Percentiles rank a stretch among this genome's conserved stretches.
phyloP scores from a whole-genome alignment of 2,113 vertebrate genomes.

The Myotis brandtii region DNA sequence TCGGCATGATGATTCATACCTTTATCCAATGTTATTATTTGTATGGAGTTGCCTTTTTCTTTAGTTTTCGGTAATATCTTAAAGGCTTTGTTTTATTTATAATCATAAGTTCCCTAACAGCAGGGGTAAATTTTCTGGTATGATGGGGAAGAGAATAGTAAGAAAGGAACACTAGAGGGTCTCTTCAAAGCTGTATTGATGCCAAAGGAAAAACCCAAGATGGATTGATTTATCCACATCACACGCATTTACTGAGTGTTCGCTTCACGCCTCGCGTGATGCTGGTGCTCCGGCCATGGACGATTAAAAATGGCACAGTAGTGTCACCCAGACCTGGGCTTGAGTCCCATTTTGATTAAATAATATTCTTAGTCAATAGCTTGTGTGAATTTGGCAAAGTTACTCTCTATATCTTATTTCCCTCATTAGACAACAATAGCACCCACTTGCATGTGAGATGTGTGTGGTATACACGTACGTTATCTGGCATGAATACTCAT shows the following conservation, averaged over 20 bases:
- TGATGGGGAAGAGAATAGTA: not conserved
- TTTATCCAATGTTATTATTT: slow-evolving; percentile 56
- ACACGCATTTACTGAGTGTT: not conserved
- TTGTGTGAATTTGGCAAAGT: not conserved
- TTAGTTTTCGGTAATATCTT: slow-evolving; percentile 47
- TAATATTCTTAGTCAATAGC: not conserved
- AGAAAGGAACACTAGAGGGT: not conserved
- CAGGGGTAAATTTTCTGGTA: not conserved
- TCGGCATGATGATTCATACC: slow-evolving; percentile 46
- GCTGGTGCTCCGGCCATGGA: not conserved
- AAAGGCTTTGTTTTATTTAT: slow-evolving; percentile 57
- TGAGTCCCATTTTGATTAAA: not conserved
- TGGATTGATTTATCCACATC: not conserved
- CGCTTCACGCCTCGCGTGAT: not conserved
- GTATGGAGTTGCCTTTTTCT: slow-evolving; percentile 51
- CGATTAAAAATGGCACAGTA: not conserved
- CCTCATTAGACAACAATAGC: not conserved
- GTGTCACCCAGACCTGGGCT: not conserved
- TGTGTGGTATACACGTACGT: not conserved
- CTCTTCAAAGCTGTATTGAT: not conserved
- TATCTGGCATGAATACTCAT: not conserved
- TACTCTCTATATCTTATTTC: not conserved
- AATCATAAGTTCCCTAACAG: not conserved
- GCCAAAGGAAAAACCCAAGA: not conserved
- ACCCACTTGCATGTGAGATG: not conserved